Percentiles rank a stretch among this genome's conserved stretches.
Conservation (phyloP, 2,888 invertebrate genomes). For the Tetanocera ferruginea region DNA sequence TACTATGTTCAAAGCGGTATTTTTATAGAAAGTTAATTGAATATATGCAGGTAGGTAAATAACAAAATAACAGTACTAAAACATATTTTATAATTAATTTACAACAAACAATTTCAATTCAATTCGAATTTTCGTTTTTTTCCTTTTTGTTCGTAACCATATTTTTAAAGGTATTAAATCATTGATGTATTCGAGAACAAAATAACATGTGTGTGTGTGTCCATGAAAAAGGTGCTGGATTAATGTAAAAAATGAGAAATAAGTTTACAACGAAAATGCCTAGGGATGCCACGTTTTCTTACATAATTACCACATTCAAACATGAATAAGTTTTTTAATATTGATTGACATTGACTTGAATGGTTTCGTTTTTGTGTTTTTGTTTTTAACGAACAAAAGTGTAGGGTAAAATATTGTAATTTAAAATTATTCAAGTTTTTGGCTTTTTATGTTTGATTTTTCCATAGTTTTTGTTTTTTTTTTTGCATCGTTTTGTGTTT, state of each 20-base stretch:
- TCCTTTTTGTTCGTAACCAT: constrained; percentile 15
- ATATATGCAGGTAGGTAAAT: constrained; percentile 22
- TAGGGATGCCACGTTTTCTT: not conserved
- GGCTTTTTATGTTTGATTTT: constrained; percentile 31
- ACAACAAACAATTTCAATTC: constrained; percentile 32
- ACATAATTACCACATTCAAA: constrained; percentile 30
- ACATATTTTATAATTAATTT: constrained; percentile 31
- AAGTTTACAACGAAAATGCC: not conserved
- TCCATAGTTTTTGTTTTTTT: constrained; percentile 22
- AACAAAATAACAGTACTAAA: constrained; percentile 33
- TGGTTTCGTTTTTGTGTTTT: no score
- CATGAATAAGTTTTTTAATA: constrained; percentile 7
- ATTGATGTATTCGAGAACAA: no score
- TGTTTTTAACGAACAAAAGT: constrained; percentile 32
- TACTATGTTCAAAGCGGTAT: constrained; percentile 6
- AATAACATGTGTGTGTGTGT: no score
- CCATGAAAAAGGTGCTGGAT: not conserved
- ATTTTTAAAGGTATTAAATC: not conserved
- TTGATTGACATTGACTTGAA: no score
- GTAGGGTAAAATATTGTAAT: constrained; percentile 43
- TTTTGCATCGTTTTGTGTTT: constrained; percentile 43
- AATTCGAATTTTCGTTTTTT: constrained; percentile 26
- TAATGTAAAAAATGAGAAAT: constrained; percentile 6
- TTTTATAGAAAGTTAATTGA: not conserved
- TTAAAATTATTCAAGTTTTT: constrained; percentile 41